Base-by-base conservation (phyloP, 2,888 invertebrate genomes). In the Timema cristinae region DNA sequence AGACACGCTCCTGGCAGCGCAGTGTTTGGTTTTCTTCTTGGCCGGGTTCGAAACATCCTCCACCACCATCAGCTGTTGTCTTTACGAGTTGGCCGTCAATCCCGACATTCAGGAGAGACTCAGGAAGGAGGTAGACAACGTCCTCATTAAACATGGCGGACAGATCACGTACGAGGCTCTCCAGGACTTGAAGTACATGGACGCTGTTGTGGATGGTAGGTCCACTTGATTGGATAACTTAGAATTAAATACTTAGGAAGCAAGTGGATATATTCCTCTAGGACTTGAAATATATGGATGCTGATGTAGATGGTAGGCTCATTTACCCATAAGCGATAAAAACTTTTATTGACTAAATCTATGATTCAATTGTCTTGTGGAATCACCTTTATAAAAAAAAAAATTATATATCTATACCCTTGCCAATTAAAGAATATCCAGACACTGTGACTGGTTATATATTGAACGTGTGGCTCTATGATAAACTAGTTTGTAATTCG, bases 81-180 rank as follows among this genome's bases (percentile, higher is more conserved):
- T 73, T 11, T 73, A 71, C 66, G 74, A 74, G 54, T 52, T 74
- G 66, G 56, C 73, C 9, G 54, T 75, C 2, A 75, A 79, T 72
- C 77, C 47, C 13, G 71, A 73, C 48, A 70, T 71, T 15, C 71
- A 71, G 51, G 51, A 67, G 6, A 48, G 47, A 9, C 68, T 68
- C 6, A 16, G 50, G 6, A 50, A 47, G 7, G 63, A 71, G 15
- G 59, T 68, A 32, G 67, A 48, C 16, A 10, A 32, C 13, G 68
- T 61, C 15, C 67, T 71, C 16, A 50, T 49, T 16, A 71, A 56
- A 67, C 56, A 71, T 49, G 59, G 50, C 11, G 59, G 59, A 13
- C 15, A 49, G 32, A 50, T 71, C 5, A 71, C 68, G 6, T 71
- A 71, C 48, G 71, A 71, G 6, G 61, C 71, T 1, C 15, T 71